Conservation (phyloP, 2,113 vertebrate genomes). For the Erinaceus europaeus region DNA sequence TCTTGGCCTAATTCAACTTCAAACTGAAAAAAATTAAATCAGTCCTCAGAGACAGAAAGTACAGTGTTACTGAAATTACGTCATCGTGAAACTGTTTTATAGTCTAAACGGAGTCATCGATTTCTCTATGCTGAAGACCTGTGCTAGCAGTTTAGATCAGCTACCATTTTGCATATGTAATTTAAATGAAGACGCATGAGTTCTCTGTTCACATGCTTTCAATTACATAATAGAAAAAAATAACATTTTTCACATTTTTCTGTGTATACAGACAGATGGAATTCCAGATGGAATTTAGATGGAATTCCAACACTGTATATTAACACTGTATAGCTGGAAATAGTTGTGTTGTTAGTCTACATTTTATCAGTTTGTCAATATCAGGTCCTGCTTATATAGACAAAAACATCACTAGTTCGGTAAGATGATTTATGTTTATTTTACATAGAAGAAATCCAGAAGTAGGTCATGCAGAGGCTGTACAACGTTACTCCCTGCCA, state of each 20-base stretch:
- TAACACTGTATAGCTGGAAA: background rate
- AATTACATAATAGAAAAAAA: slow-evolving; percentile 12
- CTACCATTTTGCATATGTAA: background rate
- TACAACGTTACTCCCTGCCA: background rate
- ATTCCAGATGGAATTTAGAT: too few relatives aligned
- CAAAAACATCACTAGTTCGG: background rate
- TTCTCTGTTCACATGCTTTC: background rate
- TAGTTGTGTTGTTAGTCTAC: background rate
- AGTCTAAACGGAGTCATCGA: background rate
- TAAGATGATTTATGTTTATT: background rate
- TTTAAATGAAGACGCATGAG: background rate
- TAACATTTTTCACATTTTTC: background rate
- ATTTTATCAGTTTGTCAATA: background rate
- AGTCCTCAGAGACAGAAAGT: background rate
- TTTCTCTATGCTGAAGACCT: slow-evolving; percentile 1
- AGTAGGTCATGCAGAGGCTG: background rate
- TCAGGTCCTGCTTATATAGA: background rate
- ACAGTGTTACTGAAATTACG: background rate
- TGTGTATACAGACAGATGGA: background rate
- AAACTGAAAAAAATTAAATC: slow-evolving; percentile 48
- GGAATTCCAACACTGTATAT: background rate
- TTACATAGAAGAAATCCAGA: background rate
- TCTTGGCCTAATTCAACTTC: slow-evolving; percentile 18
- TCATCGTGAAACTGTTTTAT: slow-evolving; percentile 41
- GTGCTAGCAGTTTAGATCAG: background rate